Evolutionary conservation across 2,888 invertebrate genomes (phyloP).

Genomic region (Cetonia aurata): DNA sequence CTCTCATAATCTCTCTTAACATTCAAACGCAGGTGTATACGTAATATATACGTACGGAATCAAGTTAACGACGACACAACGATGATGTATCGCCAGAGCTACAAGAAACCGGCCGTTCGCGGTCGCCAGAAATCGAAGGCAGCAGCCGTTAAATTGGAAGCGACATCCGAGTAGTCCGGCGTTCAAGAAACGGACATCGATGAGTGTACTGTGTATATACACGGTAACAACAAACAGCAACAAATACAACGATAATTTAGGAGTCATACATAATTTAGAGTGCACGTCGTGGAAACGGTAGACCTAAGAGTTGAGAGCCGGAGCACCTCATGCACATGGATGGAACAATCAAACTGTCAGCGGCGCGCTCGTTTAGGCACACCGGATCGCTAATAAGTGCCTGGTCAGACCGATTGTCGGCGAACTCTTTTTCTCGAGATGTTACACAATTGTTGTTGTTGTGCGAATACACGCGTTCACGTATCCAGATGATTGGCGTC

Average conservation of each 20-base stretch:
- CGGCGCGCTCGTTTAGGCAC: constrained; percentile 54
- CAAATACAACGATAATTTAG: background rate
- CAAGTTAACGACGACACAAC: no score
- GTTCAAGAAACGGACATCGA: constrained; percentile 1
- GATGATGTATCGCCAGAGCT: no score
- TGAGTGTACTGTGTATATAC: background rate
- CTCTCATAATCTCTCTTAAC: no score
- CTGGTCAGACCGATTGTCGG: constrained; percentile 23
- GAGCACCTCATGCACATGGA: constrained; percentile 56
- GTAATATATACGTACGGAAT: no score
- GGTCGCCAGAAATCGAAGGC: no score
- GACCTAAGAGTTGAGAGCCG: constrained; percentile 11
- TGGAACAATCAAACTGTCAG: constrained; percentile 59
- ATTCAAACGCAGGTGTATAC: no score
- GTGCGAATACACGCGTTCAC: no score
- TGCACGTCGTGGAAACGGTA: constrained; percentile 1
- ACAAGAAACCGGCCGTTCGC: no score
- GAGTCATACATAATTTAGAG: constrained; percentile 36
- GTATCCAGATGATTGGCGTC: no score
- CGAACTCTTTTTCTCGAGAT: background rate
- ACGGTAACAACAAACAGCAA: constrained; percentile 4
- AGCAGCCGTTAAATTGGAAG: constrained; percentile 15
- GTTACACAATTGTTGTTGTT: no score
- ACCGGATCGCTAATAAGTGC: constrained; percentile 57
- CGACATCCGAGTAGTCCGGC: constrained; percentile 10